Evolutionary conservation across 1,140 invertebrate genomes (phyloP).

Genomic region (Thalassaphorura encarpata): DNA sequence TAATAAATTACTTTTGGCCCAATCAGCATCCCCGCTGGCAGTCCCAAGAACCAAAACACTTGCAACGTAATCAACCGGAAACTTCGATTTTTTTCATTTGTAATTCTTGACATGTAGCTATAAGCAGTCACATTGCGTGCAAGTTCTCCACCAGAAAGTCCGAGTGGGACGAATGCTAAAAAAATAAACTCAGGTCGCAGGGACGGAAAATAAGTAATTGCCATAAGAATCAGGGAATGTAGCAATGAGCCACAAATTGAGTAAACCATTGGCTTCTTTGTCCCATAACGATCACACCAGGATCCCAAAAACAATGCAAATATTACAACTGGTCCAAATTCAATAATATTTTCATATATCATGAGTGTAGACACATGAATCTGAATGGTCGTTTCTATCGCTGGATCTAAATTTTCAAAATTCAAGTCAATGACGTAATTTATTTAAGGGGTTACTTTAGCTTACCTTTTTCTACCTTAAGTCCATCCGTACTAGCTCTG

Average conservation of each 20-base stretch:
- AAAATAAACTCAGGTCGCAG: background rate
- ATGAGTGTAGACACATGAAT: background rate
- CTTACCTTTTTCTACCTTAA: no score
- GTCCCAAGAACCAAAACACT: constrained; percentile 1
- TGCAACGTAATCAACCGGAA: constrained; percentile 5
- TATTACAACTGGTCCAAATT: background rate
- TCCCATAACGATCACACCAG: constrained; percentile 10
- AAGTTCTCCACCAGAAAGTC: constrained; percentile 5
- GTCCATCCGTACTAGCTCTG: background rate
- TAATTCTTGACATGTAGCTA: background rate
- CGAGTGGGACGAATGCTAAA: constrained; percentile 7
- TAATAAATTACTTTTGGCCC: constrained; percentile 7
- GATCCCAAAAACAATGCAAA: constrained; percentile 6
- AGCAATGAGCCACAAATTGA: constrained; percentile 6
- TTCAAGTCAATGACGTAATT: no score
- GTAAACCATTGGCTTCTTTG: constrained; percentile 5
- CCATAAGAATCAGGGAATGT: background rate
- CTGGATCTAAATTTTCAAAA: no score
- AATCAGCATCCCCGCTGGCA: constrained; percentile 2
- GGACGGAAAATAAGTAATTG: background rate
- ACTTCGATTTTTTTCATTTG: constrained; percentile 2
- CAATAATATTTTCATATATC: background rate
- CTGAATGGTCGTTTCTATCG: background rate
- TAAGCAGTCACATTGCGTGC: constrained; percentile 1
- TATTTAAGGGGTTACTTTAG: no score